Base-by-base conservation (phyloP, 2,797 vertebrate species). In the Macrochelys suwanniensis region DNA sequence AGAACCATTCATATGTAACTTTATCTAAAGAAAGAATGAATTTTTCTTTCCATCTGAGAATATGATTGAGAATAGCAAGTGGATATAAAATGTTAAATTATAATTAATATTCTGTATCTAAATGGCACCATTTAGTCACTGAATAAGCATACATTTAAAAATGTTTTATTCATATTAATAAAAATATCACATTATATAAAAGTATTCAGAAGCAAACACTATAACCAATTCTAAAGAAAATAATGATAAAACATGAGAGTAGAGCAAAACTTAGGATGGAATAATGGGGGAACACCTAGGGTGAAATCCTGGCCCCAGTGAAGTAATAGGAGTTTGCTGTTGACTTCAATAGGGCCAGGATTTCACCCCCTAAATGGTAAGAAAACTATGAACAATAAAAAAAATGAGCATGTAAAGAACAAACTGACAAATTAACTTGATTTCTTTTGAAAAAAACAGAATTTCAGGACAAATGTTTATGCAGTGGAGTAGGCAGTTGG, bases 101-200 rank as follows among this genome's bases (percentile, higher is more conserved):
- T 80, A 65, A n/a, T 84, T 61, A 93, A 33, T 95, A 92, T 89
- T 92, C 54, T 68, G 92, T 78, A 50, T 25, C 25, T 71, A 88
- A 68, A 33, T 49, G n/a, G 3, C 37, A 15, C 68, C 1, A 87
- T 89, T 90, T 87, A 85, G 74, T 83, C 10, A 82, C 6, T 59
- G 28, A 57, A 33, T 71, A 87, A 93, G 95, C 6, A 84, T 0
- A 21, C 31, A 86, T 15, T 94, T 89, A 47, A 74, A 53, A 85
- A 47, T 19, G 2, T 78, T 81, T 92, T 80, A 94, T 54, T 54
- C 91, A 37, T 85, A 87, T 28, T 7, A 13, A 80, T n/a, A n/a
- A 2, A 2, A 83, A 80, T 42, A n/a, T 21, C 37, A 71, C 37
- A 42, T 90, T 84, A 56, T 47, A 65, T 4, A 80, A 33, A 5